Evolutionary conservation across 2,888 invertebrate genomes (phyloP), one percentile per base, ranked within the genome.

Genomic region (Acrobasis suavella): DNA sequence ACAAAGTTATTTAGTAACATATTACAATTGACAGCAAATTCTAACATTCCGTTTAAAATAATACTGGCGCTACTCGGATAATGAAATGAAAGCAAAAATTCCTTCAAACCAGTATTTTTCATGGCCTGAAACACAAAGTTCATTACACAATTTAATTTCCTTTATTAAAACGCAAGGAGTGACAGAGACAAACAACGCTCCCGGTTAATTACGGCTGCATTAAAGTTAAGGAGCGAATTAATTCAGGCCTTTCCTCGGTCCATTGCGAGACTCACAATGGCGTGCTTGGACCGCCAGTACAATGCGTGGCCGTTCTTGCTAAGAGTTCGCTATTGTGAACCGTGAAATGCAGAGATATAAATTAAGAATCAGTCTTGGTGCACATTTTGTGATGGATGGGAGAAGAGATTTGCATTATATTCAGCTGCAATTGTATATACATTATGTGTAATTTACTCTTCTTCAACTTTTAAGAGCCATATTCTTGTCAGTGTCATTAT

Each of bases 181-280:
- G 60, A 60, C 60, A 52, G 51, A 60, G 50, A 60, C 60, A 39
- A 60, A 60, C 60, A 60, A 39, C 52, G 63, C 63, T 64, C 62
- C 58, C 65, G 69, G 65, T 71, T 70, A 73, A 73, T 72, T 70
- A 69, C 65, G 63, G 61, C 55, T 63, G 65, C 64, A 70, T 73
- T 69, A 69, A 72, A 70, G 68, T 71, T 69, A 70, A 70, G 67
- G 65, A 61, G 61, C 46, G 69, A 69, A 70, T 72, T 69, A 67
- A 70, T 60, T 68, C 69, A 62, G 60, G 62, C 50, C 60, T 59
- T 51, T 60, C 51, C 17, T 38, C 42, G 42, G 42, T 42, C 42
- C 42, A 14, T 42, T 42, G 42, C 14, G 42, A 12, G 2, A 14
- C 42, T 42, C 12, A 42, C 42, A 42, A 42, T 42, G 14, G 32